Percentiles rank a stretch among this genome's conserved stretches.
Conservation (phyloP, 2,113 vertebrate species). For the Bettongia penicillata region DNA sequence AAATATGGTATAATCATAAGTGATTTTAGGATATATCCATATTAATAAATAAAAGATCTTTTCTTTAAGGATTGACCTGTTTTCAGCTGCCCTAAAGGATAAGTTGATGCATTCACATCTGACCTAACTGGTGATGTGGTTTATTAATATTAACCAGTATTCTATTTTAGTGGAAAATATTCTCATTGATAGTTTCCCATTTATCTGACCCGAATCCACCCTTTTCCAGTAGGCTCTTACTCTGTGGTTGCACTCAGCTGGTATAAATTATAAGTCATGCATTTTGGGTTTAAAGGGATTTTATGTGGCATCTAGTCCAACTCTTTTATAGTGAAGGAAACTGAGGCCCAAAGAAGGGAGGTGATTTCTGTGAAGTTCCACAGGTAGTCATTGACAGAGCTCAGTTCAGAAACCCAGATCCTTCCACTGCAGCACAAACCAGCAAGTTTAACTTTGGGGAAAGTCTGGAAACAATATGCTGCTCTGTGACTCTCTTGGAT, state of each 20-base stretch:
- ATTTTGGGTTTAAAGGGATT: neutral
- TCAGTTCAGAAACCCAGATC: neutral
- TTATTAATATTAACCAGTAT: neutral
- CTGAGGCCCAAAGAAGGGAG: neutral
- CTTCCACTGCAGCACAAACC: neutral
- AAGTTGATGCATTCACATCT: neutral
- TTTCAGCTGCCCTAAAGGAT: neutral
- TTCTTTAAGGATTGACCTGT: neutral
- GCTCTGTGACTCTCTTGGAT: neutral
- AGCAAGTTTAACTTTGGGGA: neutral
- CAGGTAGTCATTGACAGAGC: neutral
- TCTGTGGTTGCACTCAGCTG: neutral
- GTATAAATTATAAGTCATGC: neutral
- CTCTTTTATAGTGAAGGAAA: neutral
- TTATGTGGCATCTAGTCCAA: neutral
- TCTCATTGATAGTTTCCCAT: neutral
- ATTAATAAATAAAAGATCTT: neutral
- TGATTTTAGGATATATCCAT: neutral
- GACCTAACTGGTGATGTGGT: neutral
- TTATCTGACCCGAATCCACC: neutral
- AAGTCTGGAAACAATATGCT: neutral
- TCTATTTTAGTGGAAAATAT: neutral
- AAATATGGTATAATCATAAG: neutral
- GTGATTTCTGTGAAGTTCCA: too few species aligned
- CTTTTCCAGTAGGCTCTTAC: neutral